Conservation (phyloP, 2,888 invertebrate species). For the Cheilosia pagana region DNA sequence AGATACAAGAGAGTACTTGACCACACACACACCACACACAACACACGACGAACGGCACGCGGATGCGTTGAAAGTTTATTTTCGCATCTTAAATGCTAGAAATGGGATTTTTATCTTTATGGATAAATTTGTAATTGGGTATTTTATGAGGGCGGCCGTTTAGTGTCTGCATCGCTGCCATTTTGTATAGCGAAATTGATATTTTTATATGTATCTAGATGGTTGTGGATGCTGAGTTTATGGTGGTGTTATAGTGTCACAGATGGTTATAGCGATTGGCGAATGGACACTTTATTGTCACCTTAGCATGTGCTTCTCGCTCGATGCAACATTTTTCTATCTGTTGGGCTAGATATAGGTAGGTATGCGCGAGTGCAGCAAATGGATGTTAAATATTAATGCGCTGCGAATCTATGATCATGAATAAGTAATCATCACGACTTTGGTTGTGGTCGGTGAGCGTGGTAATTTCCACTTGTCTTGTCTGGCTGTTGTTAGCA, state of each 20-base stretch:
- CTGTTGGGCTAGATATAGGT: too few species aligned
- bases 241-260: conserved; percentile 49
- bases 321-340: conserved; percentile 14
- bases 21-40: too few species aligned
- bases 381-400: conserved; percentile 74
- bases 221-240: conserved; percentile 76
- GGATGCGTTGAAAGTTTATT: conserved; percentile 69
- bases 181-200: conserved; percentile 73
- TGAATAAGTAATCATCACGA: conserved; percentile 75
- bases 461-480: conserved; percentile 71
- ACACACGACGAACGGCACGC: conserved; percentile 18
- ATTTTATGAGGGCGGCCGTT: conserved; percentile 74
- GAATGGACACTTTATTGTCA: conserved; percentile 78
- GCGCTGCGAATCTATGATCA: conserved; percentile 73
- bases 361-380: neutral
- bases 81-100: conserved; percentile 69
- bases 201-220: conserved; percentile 69
- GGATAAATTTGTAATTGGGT: conserved; percentile 74
- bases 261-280: conserved; percentile 71
- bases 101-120: conserved; percentile 73
- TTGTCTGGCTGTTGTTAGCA: conserved; percentile 69
- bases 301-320: conserved; percentile 44
- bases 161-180: conserved; percentile 45
- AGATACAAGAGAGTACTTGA: conserved; percentile 13
- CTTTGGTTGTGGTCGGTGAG: conserved; percentile 46